Conservation (phyloP, 2,113 vertebrate genomes). For the Sakesphorus luctuosus region DNA sequence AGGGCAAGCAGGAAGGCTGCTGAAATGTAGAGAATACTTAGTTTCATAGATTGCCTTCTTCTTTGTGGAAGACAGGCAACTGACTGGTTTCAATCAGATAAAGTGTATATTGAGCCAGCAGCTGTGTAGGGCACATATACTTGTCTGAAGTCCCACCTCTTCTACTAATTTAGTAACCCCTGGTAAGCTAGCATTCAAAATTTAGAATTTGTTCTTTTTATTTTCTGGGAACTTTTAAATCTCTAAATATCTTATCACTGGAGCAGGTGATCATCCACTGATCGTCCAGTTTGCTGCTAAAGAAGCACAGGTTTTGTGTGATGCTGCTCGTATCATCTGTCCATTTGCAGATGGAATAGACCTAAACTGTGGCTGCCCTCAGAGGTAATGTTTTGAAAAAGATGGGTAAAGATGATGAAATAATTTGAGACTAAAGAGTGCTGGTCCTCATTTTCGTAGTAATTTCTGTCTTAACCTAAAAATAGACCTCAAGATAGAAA, state of each 20-base stretch:
- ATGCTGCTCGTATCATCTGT: constrained; percentile 85
- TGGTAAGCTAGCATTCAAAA: not conserved
- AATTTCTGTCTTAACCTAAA: not conserved
- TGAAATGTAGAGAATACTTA: not conserved
- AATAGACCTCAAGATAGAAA: not conserved
- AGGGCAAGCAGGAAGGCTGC: not conserved
- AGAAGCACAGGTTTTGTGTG: constrained; percentile 89
- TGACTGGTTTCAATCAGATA: not conserved
- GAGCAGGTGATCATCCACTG: constrained; percentile 88
- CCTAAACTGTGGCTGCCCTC: constrained; percentile 97
- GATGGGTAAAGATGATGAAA: not conserved
- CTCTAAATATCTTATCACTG: constrained; percentile 42
- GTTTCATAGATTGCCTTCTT: not conserved
- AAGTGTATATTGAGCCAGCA: not conserved
- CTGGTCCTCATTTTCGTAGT: not conserved
- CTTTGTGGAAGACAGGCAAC: not conserved
- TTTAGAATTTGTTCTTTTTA: not conserved
- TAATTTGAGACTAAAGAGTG: constrained; percentile 26
- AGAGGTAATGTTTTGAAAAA: constrained; percentile 82
- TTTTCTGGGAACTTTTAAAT: not conserved
- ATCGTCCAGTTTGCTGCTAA: constrained; percentile 96
- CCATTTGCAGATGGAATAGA: constrained; percentile 95
- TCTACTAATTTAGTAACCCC: not conserved
- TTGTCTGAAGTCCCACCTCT: not conserved
- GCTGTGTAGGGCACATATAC: not conserved